Evolutionary conservation across 2,113 vertebrate genomes (phyloP).

Genomic region (Aix galericulata): DNA sequence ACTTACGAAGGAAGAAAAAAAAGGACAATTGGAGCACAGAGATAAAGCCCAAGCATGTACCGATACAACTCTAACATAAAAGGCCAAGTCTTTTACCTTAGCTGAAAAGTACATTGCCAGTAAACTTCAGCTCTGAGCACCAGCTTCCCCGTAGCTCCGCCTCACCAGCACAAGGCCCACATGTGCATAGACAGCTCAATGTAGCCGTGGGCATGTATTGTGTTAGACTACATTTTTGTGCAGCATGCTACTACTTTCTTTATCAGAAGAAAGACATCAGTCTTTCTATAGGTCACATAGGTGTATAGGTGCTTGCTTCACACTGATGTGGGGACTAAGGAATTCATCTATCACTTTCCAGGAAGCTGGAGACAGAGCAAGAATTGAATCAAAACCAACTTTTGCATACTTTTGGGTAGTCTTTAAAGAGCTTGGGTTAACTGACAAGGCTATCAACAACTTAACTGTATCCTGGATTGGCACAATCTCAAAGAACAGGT

Average conservation of each 20-base stretch:
- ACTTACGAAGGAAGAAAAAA: background rate
- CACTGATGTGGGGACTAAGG: fast-evolving
- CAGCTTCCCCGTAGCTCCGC: background rate
- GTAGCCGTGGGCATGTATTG: background rate
- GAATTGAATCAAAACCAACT: background rate
- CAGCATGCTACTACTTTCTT: background rate
- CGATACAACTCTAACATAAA: background rate
- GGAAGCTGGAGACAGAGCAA: background rate
- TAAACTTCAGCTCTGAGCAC: background rate
- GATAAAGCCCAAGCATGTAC: fast-evolving
- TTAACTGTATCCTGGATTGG: background rate
- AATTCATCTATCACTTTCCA: background rate
- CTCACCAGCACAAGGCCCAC: background rate
- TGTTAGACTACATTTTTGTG: background rate
- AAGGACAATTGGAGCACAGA: background rate
- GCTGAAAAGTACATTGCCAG: background rate
- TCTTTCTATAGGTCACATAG: too few relatives aligned
- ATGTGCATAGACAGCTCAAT: fast-evolving
- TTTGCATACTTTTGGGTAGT: background rate
- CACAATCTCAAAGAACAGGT: background rate
- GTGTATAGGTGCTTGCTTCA: background rate
- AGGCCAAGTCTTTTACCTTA: background rate
- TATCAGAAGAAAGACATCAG: background rate
- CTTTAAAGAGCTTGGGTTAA: background rate
- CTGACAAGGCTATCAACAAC: background rate